Conservation (phyloP, 2,888 invertebrate genomes). For the Amblyjoppa proteus region DNA sequence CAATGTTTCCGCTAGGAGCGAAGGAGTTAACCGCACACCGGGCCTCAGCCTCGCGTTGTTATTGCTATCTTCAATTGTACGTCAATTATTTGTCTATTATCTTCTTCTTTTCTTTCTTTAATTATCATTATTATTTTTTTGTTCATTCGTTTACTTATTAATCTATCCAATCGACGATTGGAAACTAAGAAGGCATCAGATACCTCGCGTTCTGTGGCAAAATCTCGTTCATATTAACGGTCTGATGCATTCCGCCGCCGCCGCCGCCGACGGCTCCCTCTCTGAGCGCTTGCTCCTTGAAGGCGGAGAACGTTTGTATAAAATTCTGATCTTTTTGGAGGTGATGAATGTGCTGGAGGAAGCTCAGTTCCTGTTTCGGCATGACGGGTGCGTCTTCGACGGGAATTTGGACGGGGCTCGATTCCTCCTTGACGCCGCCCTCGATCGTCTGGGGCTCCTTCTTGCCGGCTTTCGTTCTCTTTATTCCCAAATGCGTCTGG, state of each 20-base stretch:
- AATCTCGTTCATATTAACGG: slow-evolving; percentile 83
- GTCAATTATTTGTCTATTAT: slow-evolving; percentile 39
- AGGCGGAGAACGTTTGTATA: slow-evolving; percentile 81
- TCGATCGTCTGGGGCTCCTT: slow-evolving; percentile 74
- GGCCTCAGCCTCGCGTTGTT: neutral
- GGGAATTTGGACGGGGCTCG: slow-evolving; percentile 5
- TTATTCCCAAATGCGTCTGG: slow-evolving; percentile 84
- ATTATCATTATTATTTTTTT: neutral
- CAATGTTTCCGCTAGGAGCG: neutral
- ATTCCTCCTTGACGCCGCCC: slow-evolving; percentile 62
- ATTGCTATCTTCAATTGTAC: slow-evolving; percentile 37
- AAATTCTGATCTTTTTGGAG: slow-evolving; percentile 81
- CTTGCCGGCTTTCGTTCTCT: slow-evolving; percentile 76
- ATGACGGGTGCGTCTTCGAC: slow-evolving; percentile 60
- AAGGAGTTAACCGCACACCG: slow-evolving; percentile 3
- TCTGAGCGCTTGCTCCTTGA: slow-evolving; percentile 82
- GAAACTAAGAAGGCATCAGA: slow-evolving; percentile 83
- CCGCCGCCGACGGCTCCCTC: slow-evolving; percentile 76
- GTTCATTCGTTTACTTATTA: slow-evolving; percentile 12
- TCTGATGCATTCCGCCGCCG: slow-evolving; percentile 75
- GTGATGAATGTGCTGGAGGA: slow-evolving; percentile 81
- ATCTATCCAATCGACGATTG: neutral
- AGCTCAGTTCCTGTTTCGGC: slow-evolving; percentile 77
- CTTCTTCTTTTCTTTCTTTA: neutral
- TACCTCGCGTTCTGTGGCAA: slow-evolving; percentile 83